Base-by-base conservation (phyloP, 2,113 vertebrate genomes). In the Ophthalmolycus amberensis region DNA sequence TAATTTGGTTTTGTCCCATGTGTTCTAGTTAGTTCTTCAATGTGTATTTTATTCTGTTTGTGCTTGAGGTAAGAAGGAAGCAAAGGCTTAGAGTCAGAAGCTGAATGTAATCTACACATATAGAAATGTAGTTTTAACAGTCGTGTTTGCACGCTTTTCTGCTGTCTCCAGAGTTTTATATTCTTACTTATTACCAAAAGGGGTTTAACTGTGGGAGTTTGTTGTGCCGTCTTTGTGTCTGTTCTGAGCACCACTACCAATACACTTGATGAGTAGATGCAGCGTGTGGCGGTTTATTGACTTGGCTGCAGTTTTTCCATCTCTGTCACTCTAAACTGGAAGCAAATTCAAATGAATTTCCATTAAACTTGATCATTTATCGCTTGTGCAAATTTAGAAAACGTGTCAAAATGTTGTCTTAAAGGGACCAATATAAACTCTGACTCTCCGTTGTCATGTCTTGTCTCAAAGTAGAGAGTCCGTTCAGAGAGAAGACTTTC, bases 161-260 rank as follows among this genome's bases (percentile, higher is more conserved):
- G 12, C 68, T 84, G 44, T 75, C 14, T 77, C 10, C 46, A 75
- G 18, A 62, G 2, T 54, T 79, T 60, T 80, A 12, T 78, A 44
- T 70, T 81, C 15, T 75, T 80, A 58, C n/a, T 58, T 3, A 50
- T 44, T 56, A 82, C 42, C 34, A 79, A 88, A 88, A 83, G 32
- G 64, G 75, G 58, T 82, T 37, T 74, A 34, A 65, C 44, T 79
- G 82, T 71, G 88, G 80, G 79, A 74, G 69, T 68, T 76, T 68
- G 73, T 82, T 80, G 69, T 84, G 58, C 29, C 77, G 70, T 84
- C n/a, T 76, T 74, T 71, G 38, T 54, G 54, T 74, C 25, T 58
- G 62, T 75, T 44, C 52, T 58, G 58, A 79, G 75, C 46, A 71
- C 34, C 22, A 22, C 7, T 75, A 79, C 44, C 70, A 37, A 73